Conservation (phyloP, 2,797 vertebrate species). For the Chaetodon trifasciatus region DNA sequence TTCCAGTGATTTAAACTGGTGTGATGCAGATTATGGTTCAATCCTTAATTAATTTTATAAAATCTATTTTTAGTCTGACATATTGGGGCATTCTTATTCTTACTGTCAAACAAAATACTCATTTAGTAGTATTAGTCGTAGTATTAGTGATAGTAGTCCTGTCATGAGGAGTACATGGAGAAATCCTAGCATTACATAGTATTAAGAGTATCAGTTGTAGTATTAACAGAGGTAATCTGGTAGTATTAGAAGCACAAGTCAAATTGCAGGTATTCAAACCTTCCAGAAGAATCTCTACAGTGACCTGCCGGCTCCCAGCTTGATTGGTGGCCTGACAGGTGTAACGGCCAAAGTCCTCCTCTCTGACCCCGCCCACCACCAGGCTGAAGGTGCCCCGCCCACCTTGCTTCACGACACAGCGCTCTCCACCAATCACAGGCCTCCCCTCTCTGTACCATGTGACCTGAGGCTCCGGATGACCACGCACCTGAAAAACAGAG, state of each 20-base stretch:
- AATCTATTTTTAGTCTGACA: no score
- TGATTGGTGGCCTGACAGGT: constrained; percentile 89
- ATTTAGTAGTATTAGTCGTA: no score
- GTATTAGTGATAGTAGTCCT: no score
- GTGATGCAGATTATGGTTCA: no score
- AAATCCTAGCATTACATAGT: no score
- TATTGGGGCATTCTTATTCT: no score
- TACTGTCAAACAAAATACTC: no score
- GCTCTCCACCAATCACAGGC: constrained; percentile 83
- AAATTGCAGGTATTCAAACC: constrained; percentile 62
- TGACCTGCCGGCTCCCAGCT: constrained; percentile 90
- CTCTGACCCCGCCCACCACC: constrained; percentile 83
- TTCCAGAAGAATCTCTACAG: constrained; percentile 92
- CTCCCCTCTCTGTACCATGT: constrained; percentile 89
- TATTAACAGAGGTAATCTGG: background rate
- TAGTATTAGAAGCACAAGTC: background rate
- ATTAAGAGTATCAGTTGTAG: background rate
- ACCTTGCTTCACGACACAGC: constrained; percentile 77
- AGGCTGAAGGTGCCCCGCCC: constrained; percentile 90
- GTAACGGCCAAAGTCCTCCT: constrained; percentile 89
- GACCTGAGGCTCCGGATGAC: constrained; percentile 80
- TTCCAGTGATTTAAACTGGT: no score
- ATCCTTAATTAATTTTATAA: no score
- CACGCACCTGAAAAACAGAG: constrained; percentile 78
- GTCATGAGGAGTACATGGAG: no score